These are phyloP conservation scores for Pelecanus crispus DNA, from an alignment of 2,113 vertebrate genomes.

Conservation along the genomic window DNA sequence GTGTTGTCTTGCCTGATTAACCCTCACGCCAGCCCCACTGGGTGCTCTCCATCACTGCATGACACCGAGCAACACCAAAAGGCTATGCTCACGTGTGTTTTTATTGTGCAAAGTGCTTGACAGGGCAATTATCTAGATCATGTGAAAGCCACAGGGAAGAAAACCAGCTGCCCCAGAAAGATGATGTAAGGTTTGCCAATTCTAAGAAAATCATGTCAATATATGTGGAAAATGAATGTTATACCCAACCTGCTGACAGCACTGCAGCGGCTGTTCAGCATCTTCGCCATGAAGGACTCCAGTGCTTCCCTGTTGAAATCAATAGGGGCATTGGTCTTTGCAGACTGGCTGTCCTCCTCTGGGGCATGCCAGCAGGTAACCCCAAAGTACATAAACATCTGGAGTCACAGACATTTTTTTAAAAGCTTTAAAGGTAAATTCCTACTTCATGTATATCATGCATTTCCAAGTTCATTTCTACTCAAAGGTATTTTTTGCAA, in stretches of 20 bases:
- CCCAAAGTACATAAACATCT: neutral
- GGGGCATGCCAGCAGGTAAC: neutral
- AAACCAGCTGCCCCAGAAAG: neutral
- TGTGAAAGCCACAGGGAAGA: neutral
- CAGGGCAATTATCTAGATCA: constrained; percentile 9
- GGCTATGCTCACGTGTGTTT: neutral
- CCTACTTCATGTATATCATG: neutral
- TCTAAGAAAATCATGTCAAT: neutral
- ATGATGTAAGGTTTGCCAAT: fast-evolving
- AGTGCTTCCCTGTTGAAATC: neutral
- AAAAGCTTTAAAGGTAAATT: neutral
- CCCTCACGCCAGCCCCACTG: constrained; percentile 14
- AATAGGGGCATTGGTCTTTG: neutral
- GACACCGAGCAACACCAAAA: neutral
- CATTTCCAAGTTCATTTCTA: neutral
- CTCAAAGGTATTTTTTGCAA: neutral
- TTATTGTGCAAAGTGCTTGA: neutral
- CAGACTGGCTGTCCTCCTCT: neutral
- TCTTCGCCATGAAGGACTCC: neutral
- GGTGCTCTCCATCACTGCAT: constrained; percentile 51
- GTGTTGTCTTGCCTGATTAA: constrained; percentile 68
- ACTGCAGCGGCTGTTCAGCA: neutral
- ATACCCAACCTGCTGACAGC: neutral
- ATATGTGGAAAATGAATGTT: neutral
- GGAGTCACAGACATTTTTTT: neutral